Conservation (phyloP, 2,888 invertebrate genomes). For the Archaeoteleia sp. region DNA sequence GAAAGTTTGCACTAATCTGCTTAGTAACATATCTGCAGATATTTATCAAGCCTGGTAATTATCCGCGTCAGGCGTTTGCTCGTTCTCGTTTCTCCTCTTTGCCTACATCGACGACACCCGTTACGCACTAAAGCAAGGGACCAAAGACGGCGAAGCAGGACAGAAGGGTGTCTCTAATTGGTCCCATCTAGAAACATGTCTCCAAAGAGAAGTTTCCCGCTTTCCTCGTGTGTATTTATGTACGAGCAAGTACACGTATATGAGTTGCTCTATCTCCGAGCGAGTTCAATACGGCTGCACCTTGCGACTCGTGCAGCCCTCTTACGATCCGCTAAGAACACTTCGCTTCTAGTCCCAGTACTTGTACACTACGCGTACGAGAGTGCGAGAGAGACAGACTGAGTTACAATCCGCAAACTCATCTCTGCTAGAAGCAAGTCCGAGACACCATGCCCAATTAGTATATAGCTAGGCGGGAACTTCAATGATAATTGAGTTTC, state of each 20-base stretch:
- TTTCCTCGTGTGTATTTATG: constrained; percentile 19
- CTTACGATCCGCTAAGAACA: constrained; percentile 28
- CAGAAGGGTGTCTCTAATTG: constrained; percentile 66
- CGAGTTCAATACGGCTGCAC: constrained; percentile 17
- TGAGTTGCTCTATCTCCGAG: not conserved
- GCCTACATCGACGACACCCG: constrained; percentile 24
- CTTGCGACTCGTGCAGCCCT: constrained; percentile 26
- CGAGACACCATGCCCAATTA: constrained; percentile 64
- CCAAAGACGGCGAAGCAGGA: constrained; percentile 45
- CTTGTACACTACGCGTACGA: constrained; percentile 17
- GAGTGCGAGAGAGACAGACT: constrained; percentile 16
- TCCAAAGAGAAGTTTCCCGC: constrained; percentile 60
- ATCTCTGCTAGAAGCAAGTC: constrained; percentile 54
- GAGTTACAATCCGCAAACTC: constrained; percentile 60
- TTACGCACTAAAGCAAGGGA: constrained; percentile 36
- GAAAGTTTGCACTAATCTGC: constrained; percentile 29
- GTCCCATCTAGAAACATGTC: constrained; percentile 62
- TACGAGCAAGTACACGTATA: constrained; percentile 6
- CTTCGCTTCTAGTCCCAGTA: constrained; percentile 23
- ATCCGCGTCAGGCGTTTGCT: constrained; percentile 25
- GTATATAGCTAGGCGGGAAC: constrained; percentile 54
- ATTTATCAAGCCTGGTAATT: constrained; percentile 49
- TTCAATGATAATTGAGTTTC: constrained; percentile 65
- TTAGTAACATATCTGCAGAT: constrained; percentile 35
- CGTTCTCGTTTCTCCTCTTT: constrained; percentile 16